Percentiles rank a stretch among this genome's conserved stretches.
phyloP scores from a whole-genome alignment of 92 coral and sea anemone genomes.

The Parazoanthus atlanticus region DNA sequence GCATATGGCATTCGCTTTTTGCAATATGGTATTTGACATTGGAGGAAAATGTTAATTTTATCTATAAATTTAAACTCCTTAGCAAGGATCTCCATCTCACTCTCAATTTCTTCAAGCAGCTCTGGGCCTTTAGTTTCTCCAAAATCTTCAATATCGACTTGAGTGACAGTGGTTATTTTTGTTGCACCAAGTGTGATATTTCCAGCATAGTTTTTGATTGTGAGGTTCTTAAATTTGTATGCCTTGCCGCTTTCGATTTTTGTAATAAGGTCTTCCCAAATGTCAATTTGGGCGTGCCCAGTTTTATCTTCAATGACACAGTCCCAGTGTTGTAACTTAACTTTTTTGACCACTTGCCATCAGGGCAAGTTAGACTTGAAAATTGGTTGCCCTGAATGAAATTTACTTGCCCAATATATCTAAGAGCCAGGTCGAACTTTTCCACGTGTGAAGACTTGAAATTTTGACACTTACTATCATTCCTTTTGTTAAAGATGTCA shows the following conservation, averaged over 20 bases:
- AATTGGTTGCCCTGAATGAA: too few species aligned
- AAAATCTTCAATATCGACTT: background rate
- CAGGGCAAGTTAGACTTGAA: too few species aligned
- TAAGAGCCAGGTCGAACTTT: background rate
- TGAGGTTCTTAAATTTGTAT: slow-evolving; percentile 26
- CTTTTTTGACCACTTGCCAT: too few species aligned
- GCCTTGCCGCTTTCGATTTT: background rate
- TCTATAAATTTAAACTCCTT: slow-evolving; percentile 27
- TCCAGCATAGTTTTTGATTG: slow-evolving; percentile 20
- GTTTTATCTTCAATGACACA: slow-evolving; percentile 9
- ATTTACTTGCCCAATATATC: too few species aligned
- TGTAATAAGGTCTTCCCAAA: slow-evolving; percentile 21
- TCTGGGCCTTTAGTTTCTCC: background rate
- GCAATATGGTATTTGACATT: slow-evolving; percentile 3
- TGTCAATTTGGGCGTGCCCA: slow-evolving; percentile 12
- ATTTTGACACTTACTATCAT: background rate
- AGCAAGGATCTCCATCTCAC: background rate
- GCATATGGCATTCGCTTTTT: slow-evolving; percentile 16
- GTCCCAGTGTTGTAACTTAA: too few species aligned
- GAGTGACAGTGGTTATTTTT: background rate
- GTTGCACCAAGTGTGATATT: slow-evolving; percentile 12
- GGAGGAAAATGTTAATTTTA: background rate
- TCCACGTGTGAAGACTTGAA: background rate
- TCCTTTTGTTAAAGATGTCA: background rate
- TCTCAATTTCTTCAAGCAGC: background rate